A percentile compares a stretch with the other conserved stretches of the same genome.
phyloP scores from a whole-genome alignment of 2,797 vertebrate species.

The Calcarius lapponicus region DNA sequence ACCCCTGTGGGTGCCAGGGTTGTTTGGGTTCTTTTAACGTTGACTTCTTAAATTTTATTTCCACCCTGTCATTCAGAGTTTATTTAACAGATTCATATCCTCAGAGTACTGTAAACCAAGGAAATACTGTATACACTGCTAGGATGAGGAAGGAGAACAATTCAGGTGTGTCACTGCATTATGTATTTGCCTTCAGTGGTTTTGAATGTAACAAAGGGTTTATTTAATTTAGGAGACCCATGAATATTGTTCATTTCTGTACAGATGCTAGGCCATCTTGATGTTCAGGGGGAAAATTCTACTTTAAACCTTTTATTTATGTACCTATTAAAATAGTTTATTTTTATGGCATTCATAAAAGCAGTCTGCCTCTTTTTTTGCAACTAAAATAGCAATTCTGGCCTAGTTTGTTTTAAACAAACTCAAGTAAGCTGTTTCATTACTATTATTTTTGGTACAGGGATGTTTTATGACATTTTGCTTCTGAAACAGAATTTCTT shows the following conservation, averaged over 20 bases:
- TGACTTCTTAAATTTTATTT: constrained; percentile 47
- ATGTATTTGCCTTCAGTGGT: constrained; percentile 41
- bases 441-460: background rate
- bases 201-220: constrained; percentile 70
- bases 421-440: background rate
- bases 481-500: background rate
- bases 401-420: background rate
- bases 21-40: background rate
- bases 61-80: constrained; percentile 19
- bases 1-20: background rate
- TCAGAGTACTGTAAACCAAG: constrained; percentile 71
- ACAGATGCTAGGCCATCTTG: constrained; percentile 57
- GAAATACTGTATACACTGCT: constrained; percentile 62
- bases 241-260: constrained; percentile 57
- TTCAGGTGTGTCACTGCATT: constrained; percentile 40
- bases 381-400: background rate
- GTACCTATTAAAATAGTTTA: constrained; percentile 78
- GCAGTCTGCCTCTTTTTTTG: constrained; percentile 41
- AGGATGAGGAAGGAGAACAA: constrained; percentile 26
- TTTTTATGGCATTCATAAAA: constrained; percentile 74
- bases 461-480: background rate
- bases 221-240: constrained; percentile 57
- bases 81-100: constrained; percentile 60
- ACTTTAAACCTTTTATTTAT: constrained; percentile 76
- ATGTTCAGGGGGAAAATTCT: constrained; percentile 6